Evolutionary conservation across 1,140 invertebrate species (phyloP).

Genomic region (Arctopsyche grandis): DNA sequence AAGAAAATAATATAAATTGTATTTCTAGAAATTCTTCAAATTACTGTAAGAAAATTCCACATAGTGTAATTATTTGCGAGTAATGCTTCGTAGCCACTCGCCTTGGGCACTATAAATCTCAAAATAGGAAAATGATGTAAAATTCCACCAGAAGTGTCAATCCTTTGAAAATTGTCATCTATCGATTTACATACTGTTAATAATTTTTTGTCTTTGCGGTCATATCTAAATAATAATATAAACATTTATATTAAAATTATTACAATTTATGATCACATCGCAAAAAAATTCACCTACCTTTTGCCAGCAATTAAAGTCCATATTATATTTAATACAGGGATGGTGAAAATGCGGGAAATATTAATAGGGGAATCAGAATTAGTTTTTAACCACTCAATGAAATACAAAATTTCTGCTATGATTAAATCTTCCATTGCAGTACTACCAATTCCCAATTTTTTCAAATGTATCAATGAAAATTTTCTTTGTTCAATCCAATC

Average conservation of each 20-base stretch:
- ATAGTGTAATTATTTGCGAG: slow-evolving; percentile 54
- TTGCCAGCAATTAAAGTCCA: slow-evolving; percentile 47
- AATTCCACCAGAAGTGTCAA: slow-evolving; percentile 74
- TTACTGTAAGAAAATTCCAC: slow-evolving; percentile 2
- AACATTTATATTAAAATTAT: neutral
- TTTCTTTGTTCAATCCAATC: slow-evolving; percentile 68
- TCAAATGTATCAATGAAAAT: slow-evolving; percentile 68
- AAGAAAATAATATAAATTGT: neutral
- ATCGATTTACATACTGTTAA: slow-evolving; percentile 66
- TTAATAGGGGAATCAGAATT: slow-evolving; percentile 30
- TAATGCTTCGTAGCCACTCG: slow-evolving; percentile 67
- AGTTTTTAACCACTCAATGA: slow-evolving; percentile 59
- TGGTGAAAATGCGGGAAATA: slow-evolving; percentile 44
- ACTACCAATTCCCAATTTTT: slow-evolving; percentile 68
- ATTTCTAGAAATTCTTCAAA: slow-evolving; percentile 57
- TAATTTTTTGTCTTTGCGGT: slow-evolving; percentile 67
- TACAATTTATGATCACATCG: neutral
- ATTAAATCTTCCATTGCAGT: slow-evolving; percentile 66
- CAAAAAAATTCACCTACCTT: slow-evolving; percentile 37
- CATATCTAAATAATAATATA: slow-evolving; percentile 64
- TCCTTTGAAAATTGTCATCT: slow-evolving; percentile 68
- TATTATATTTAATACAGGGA: slow-evolving; percentile 46
- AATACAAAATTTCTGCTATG: slow-evolving; percentile 63
- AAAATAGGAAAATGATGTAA: slow-evolving; percentile 74
- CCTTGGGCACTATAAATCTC: slow-evolving; percentile 69